Evolutionary conservation across 2,888 invertebrate species (phyloP), one percentile per base, ranked within the genome.

Genomic region (Chrysodeixis includens): DNA sequence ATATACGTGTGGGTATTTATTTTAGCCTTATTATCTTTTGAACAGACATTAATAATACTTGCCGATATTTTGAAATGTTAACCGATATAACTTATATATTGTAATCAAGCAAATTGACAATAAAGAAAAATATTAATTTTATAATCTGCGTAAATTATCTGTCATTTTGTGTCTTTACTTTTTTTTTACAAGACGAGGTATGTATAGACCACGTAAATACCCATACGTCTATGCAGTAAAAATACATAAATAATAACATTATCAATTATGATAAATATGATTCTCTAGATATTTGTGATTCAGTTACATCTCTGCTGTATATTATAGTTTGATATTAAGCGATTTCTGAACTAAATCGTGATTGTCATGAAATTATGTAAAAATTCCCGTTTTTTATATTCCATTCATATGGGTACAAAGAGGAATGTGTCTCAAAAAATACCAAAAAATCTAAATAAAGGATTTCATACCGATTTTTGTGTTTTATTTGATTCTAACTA

Each of bases 361-460:
- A 52, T 71, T 54, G 57, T 53, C 56, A 56, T 66, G 58, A 69
- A 67, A 59, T 71, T 60, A 67, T 79, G 68, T 66, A 72, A 61
- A 73, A 66, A 63, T 35, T 49, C 54, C 61, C 74, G 74, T 76
- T 87, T 88, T 89, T 88, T 87, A 84, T 87, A 88, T 83, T 83
- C 83, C 86, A 83, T 79, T 86, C 83, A 84, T 85, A 86, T 86
- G 90, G 88, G 87, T 90, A 88, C 84, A 84, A 86, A 84, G 79
- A 86, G 83, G 83, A 88, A 89, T 86, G 82, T 91, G 92, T 92
- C 91, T 91, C 91, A 92, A 92, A 92, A 90, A 92, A 90, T 90
- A 92, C 91, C 90, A 92, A 93, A 93, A 93, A 92, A 90, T 74
- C 81, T 71, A 86, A 91, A 92, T 92, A 92, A 93, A 92, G 87